Base-by-base conservation (phyloP, 2,888 invertebrate species). In the Capitulum mitella region DNA sequence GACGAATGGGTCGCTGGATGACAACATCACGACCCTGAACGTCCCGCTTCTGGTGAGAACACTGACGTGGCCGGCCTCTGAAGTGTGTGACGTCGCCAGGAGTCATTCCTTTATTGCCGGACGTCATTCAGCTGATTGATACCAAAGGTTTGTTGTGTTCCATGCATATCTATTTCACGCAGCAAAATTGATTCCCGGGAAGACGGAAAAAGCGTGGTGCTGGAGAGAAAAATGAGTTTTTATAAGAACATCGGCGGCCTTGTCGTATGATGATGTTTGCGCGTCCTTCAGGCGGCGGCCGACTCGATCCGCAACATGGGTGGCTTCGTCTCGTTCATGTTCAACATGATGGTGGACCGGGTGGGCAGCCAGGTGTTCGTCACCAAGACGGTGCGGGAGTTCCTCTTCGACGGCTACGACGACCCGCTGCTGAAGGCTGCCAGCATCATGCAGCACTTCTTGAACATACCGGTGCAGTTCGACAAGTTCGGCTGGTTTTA, bases 401-500 rank as follows among this genome's bases (percentile, higher is more conserved):
- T 93, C 34, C 87, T 95, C 0, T 93, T 95, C 83, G 91, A 92
- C 3, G 95, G 95, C 0, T 95, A 93, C 84, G 87, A 89, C 3
- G 95, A 95, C 84, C 86, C 89, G 0, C 85, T 95, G 78, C 88
- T 96, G 79, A 89, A 90, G 61, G 85, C 92, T 80, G 91, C 91
- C 0, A 43, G 58, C 32, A 19, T 51, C 1, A 22, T 37, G 16
- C 10, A 43, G 16, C 34, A 78, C 1, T 32, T 77, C 26, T 29
- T 54, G 3, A 88, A 86, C 70, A 83, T 84, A 8, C 84, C 89
- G 82, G 89, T 93, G 0, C 89, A 89, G 0, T 90, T 90, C 81
- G 94, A 95, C 83, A 90, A 89, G 83, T 95, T 96, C 84, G 96
- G 93, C 26, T 92, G 94, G 91, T 95, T 96, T 86, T 95, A 93